phyloP scores from a whole-genome alignment of 2,113 vertebrate genomes.

The Eurystomus gularis region DNA sequence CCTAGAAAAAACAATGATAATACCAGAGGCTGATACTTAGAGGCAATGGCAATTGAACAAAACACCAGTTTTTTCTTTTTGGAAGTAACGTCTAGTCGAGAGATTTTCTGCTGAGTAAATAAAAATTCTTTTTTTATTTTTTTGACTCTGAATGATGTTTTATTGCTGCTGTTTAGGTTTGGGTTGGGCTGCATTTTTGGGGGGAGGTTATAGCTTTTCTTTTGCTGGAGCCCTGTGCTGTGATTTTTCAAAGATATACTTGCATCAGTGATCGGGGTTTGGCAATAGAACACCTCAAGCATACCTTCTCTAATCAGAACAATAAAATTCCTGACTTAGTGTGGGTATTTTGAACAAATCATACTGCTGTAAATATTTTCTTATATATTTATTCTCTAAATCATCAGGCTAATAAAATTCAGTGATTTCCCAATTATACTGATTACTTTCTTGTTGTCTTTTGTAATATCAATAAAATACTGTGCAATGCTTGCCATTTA shows the following conservation, averaged over 20 bases:
- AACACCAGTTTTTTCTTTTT: background rate
- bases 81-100: background rate
- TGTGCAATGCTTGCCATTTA: background rate
- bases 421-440: background rate
- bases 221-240: background rate
- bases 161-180: background rate
- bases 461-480: background rate
- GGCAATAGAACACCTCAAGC: background rate
- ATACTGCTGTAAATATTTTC: background rate
- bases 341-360: background rate
- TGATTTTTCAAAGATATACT: background rate
- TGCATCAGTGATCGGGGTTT: background rate
- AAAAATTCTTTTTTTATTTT: too few species aligned
- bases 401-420: background rate
- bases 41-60: background rate
- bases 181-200: background rate
- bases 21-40: background rate
- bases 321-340: background rate
- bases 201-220: background rate
- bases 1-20: background rate
- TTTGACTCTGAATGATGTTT: background rate
- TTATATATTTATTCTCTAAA: background rate
- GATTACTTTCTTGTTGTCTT: background rate
- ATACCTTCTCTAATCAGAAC: background rate
- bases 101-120: background rate